These are phyloP conservation scores for Tricholaema leucomelas DNA, from an alignment of 2,113 vertebrate genomes.

Conservation along the genomic window DNA sequence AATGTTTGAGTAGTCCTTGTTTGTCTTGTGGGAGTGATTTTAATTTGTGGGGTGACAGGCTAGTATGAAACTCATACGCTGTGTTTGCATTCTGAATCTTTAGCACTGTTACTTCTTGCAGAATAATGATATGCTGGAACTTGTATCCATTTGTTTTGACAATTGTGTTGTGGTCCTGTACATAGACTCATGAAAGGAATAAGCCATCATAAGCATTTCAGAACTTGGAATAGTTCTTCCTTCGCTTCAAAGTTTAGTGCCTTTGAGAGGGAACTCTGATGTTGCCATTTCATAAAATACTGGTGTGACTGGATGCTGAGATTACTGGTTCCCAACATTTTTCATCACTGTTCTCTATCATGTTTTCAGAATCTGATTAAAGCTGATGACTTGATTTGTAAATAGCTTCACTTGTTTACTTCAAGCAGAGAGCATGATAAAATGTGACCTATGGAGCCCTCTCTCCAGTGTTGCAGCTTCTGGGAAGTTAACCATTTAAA, in stretches of 20 bases:
- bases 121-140: neutral
- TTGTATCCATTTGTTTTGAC: neutral
- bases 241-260: neutral
- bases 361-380: neutral
- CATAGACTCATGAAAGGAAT: neutral
- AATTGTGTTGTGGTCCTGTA: neutral
- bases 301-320: neutral
- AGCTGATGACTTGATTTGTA: neutral
- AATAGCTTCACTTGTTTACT: neutral
- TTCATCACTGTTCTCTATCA: neutral
- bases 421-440: neutral
- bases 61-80: neutral
- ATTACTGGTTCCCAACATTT: neutral
- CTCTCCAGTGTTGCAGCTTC: neutral
- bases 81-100: neutral
- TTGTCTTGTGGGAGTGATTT: conserved; percentile 27
- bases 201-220: neutral
- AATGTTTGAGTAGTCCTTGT: conserved; percentile 13
- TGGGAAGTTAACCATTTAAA: neutral
- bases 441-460: neutral
- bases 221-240: neutral
- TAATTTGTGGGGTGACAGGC: neutral
- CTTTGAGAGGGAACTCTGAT: neutral
- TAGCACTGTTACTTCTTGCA: neutral
- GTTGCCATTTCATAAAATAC: neutral